Conservation (phyloP, 2,888 invertebrate genomes). For the Liodrosophila aerea region DNA sequence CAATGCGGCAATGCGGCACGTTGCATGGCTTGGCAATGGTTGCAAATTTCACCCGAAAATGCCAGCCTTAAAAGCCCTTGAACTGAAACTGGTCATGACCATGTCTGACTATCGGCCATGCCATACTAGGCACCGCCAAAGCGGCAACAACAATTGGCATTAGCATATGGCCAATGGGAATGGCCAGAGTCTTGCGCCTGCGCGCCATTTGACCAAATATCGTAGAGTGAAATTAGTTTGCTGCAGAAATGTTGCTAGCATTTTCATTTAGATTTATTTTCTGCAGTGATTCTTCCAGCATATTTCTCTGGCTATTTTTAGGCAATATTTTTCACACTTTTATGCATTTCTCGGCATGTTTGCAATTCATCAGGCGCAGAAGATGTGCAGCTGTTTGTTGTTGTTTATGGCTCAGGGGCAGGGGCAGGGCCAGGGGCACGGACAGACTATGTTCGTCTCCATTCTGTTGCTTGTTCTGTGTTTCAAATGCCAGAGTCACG, state of each 20-base stretch:
- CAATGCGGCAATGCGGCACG: slow-evolving; percentile 28
- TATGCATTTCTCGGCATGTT: slow-evolving; percentile 56
- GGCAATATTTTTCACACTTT: slow-evolving; percentile 59
- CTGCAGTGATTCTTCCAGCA: slow-evolving; percentile 8
- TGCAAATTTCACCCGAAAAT: slow-evolving; percentile 54
- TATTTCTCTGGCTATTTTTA: slow-evolving; percentile 53
- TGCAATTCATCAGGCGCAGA: slow-evolving; percentile 61
- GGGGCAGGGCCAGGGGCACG: slow-evolving; percentile 25
- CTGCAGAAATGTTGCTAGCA: slow-evolving; percentile 30
- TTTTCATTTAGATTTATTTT: slow-evolving; percentile 9
- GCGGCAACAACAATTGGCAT: slow-evolving; percentile 25
- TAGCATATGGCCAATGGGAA: slow-evolving; percentile 39
- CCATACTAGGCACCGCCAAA: slow-evolving; percentile 64
- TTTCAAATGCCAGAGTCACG: slow-evolving; percentile 66
- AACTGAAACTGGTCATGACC: slow-evolving; percentile 42
- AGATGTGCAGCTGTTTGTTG: slow-evolving; percentile 24
- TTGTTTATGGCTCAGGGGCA: slow-evolving; percentile 55
- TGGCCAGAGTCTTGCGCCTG: too few species aligned
- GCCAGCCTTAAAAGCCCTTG: slow-evolving; percentile 62
- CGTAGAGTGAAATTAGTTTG: slow-evolving; percentile 41
- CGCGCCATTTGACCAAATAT: slow-evolving; percentile 26
- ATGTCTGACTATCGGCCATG: slow-evolving; percentile 23
- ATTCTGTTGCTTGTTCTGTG: slow-evolving; percentile 21
- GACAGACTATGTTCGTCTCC: too few species aligned
- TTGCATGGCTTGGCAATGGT: slow-evolving; percentile 26